A percentile compares a stretch with the other conserved stretches of the same genome.
Evolutionary conservation across 1,140 invertebrate species (phyloP).

Genomic region (Drosophila navojoa): DNA sequence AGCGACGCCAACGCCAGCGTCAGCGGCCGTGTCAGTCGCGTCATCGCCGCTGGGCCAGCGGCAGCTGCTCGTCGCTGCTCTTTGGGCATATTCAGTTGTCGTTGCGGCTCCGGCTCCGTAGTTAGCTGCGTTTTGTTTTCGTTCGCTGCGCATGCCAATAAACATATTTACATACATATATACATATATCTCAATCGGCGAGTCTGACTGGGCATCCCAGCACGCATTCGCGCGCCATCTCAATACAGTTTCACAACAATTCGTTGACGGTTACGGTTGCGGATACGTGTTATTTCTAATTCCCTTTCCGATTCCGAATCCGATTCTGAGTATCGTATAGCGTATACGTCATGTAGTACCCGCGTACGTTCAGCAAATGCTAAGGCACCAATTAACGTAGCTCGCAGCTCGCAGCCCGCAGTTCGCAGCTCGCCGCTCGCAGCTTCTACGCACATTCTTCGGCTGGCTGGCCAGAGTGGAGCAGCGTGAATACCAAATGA

Average conservation of each 20-base stretch:
- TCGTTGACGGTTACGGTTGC: conserved; percentile 5
- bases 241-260: not conserved
- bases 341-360: conserved; percentile 69
- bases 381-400: conserved; percentile 43
- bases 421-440: too few species aligned
- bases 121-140: conserved; percentile 41
- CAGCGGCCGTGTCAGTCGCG: conserved; percentile 28
- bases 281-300: conserved; percentile 21
- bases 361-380: conserved; percentile 34
- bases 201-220: conserved; percentile 30
- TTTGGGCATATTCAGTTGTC: conserved; percentile 49
- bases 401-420: not conserved
- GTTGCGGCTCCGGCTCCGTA: conserved; percentile 45
- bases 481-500: conserved; percentile 38
- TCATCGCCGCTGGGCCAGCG: conserved; percentile 28
- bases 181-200: conserved; percentile 25
- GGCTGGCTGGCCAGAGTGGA: conserved; percentile 35
- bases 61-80: conserved; percentile 47
- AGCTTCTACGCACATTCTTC: conserved; percentile 8
- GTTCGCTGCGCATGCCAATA: conserved; percentile 18
- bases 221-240: conserved; percentile 11
- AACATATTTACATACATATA: conserved; percentile 48
- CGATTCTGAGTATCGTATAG: conserved; percentile 32
- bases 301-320: not conserved
- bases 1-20: conserved; percentile 24